Base-by-base conservation (phyloP, 2,888 invertebrate genomes). In the Pristionchus entomophagus region DNA sequence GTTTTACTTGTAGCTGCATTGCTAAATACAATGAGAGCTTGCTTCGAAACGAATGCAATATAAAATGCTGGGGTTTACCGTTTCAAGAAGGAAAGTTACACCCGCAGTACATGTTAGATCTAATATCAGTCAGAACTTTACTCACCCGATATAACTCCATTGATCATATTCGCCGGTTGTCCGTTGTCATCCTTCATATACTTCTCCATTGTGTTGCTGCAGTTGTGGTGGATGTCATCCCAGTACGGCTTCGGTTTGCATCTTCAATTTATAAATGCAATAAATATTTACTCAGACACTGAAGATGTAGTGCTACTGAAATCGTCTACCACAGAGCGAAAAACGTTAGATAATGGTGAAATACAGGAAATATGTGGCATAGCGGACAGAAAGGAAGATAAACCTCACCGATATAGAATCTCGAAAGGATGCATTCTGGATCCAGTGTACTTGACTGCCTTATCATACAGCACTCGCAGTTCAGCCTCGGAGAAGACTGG, bases 111-210 rank as follows among this genome's bases (percentile, higher is more conserved):
- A n/a, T n/a, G n/a, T n/a, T n/a, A n/a, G n/a, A n/a, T n/a, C n/a
- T n/a, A n/a, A n/a, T n/a, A n/a, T n/a, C n/a, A n/a, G n/a, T n/a
- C n/a, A n/a, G n/a, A n/a, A n/a, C 22, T 22, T 8, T 1, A 26
- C 82, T 59, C 51, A 69, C 84, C 84, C 4, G 77, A 77, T 32
- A 77, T 53, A n/a, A 85, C 85, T 69, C 91, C 91, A 83, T 92
- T 92, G 81, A 92, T 91, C 22, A 89, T 86, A 82, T 92, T 92
- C 22, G 88, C 91, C 32, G 91, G 91, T 84, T 92, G 92, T 10
- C 93, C 93, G 85, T 93, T 93, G 81, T 88, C 88, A 84, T 93
- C 93, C 85, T 93, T 93, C 26, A 90, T 85, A 86, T 93, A 93
- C 85, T 90, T 91, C 83, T 90, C 88, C 93, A 93, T 93, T 8